Evolutionary conservation across 2,797 vertebrate genomes (phyloP).

Genomic region (Gorsachius magnificus): DNA sequence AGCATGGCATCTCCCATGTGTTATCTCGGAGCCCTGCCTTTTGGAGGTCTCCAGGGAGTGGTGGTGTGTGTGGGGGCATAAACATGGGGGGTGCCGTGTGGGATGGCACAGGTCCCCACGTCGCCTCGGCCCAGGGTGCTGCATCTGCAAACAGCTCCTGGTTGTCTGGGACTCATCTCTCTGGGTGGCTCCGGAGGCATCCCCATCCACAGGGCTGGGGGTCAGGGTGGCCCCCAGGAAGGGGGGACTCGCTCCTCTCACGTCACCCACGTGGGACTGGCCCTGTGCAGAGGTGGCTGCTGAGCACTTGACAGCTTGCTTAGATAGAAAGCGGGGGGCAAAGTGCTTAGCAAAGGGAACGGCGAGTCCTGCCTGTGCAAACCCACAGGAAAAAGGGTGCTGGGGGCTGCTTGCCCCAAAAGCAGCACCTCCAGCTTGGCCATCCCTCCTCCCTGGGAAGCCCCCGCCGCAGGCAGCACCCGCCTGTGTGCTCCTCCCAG

Average conservation of each 20-base stretch:
- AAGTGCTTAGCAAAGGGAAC: neutral
- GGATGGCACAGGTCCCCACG: neutral
- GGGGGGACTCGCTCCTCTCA: neutral
- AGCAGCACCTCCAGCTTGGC: neutral
- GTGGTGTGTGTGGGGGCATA: neutral
- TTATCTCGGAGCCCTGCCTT: neutral
- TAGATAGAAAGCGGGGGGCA: neutral
- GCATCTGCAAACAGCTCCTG: fast-evolving
- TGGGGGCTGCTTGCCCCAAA: neutral
- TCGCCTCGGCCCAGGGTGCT: neutral
- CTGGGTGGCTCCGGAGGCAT: fast-evolving
- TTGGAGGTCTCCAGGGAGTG: neutral
- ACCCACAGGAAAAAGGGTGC: neutral
- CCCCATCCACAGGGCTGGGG: fast-evolving
- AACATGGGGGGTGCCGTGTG: neutral
- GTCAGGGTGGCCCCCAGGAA: neutral
- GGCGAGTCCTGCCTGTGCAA: neutral
- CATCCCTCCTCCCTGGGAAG: neutral
- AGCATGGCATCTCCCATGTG: neutral
- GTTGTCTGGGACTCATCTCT: neutral
- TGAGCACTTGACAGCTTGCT: neutral
- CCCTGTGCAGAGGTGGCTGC: neutral
- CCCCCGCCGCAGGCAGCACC: neutral
- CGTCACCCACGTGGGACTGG: fast-evolving
- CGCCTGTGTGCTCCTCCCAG: neutral